phyloP scores from a whole-genome alignment of 2,113 vertebrate genomes.

The Erythrolamprus reginae region DNA sequence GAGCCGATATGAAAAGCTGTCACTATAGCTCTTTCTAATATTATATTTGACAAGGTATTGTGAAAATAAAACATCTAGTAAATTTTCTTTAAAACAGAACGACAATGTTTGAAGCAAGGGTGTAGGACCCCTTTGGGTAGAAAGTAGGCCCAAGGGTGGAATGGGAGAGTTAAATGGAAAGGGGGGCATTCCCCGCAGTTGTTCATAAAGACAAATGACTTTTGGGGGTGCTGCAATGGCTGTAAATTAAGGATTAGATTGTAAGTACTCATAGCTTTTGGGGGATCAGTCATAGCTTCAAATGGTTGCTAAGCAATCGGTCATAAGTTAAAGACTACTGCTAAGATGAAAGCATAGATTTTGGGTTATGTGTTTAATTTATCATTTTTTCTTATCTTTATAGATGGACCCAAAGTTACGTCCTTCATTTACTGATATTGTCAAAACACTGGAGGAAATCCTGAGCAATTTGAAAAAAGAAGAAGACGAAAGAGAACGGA shows the following conservation, averaged over 20 bases:
- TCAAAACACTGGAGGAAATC: conserved; percentile 80
- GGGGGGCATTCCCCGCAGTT: too few relatives aligned
- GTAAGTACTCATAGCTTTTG: background rate
- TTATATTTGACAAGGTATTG: background rate
- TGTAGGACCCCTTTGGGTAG: background rate
- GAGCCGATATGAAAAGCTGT: background rate
- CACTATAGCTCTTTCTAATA: background rate
- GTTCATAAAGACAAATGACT: too few relatives aligned
- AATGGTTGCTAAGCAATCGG: background rate
- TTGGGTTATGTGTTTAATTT: background rate
- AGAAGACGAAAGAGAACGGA: conserved; percentile 74
- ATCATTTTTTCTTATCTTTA: conserved; percentile 5
- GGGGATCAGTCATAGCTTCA: background rate
- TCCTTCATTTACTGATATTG: conserved; percentile 86
- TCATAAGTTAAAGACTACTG: background rate
- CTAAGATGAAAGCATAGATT: background rate
- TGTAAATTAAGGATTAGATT: background rate
- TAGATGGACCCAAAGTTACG: conserved; percentile 96
- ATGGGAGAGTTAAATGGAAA: too few relatives aligned
- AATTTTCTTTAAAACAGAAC: background rate
- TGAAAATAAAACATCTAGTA: background rate
- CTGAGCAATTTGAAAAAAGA: conserved; percentile 75
- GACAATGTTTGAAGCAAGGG: background rate
- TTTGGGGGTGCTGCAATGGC: too few relatives aligned
- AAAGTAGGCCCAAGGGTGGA: background rate